Base-by-base conservation (phyloP, 2,113 vertebrate genomes). In the Rhizomys pruinosus region DNA sequence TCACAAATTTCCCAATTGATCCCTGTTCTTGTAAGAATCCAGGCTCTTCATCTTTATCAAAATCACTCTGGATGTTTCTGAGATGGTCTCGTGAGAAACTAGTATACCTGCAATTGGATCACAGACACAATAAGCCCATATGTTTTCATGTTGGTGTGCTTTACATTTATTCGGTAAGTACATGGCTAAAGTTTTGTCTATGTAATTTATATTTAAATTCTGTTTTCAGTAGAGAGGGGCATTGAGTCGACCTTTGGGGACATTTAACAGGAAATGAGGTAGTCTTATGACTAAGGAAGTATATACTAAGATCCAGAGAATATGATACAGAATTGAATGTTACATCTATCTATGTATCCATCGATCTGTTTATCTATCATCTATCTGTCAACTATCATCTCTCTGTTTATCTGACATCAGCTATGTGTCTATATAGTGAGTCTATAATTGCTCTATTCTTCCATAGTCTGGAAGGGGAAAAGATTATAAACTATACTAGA, bases 1-100 rank as follows among this genome's bases (percentile, higher is more conserved):
- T 96, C 59, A 95, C 90, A 82, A 73, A 81, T 94, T 71, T 86
- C 44, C 57, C 59, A 44, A 34, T 78, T 4, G 0, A 74, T 66
- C 88, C 37, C 59, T 61, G 39, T 47, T 87, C 17, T 82, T 90
- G 23, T 68, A 15, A 68, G 85, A 74, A 16, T 34, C 59, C 80
- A 15, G 42, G 25, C 63, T 68, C 80, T 80, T 91, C 32, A 57
- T 64, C 7, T 39, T 66, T 52, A 29, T 47, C 59, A 76, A 44
- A 86, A 68, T 57, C 29, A 66, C 16, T 88, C 20, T n/a, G 22
- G 15, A 90, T 34, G 12, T 64, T 86, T 86, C 29, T 61, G 82
- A 95, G 37, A 64, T 76, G 72, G 11, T 47, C 57, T 90, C 5
- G n/a, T 85, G 47, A 66, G 42, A 73, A 61, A 84, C 5, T 55